Conservation (phyloP, 1,140 invertebrate genomes). For the Chironomus tepperi region DNA sequence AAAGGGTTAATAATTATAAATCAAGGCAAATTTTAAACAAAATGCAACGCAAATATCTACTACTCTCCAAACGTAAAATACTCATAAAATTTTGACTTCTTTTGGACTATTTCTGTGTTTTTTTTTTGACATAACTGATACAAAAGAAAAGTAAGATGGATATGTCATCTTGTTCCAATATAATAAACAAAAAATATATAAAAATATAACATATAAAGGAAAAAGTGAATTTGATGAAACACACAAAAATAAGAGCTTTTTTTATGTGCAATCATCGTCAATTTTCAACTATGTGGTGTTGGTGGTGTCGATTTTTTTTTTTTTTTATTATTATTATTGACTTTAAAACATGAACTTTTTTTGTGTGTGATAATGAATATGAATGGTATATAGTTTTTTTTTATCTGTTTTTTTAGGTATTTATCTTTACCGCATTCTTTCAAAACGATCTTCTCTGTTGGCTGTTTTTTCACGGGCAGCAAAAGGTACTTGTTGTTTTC, state of each 20-base stretch:
- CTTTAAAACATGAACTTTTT: not conserved
- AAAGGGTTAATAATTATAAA: not conserved
- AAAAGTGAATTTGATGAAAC: no score
- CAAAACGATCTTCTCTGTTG: not conserved
- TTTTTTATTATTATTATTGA: not conserved
- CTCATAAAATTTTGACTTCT: no score
- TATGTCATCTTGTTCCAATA: no score
- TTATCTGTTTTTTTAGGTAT: not conserved
- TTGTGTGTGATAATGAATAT: slow-evolving; percentile 8
- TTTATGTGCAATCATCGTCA: no score
- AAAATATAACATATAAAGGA: no score
- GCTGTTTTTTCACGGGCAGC: slow-evolving; percentile 3
- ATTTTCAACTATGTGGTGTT: no score
- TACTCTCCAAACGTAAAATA: not conserved
- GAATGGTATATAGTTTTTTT: not conserved
- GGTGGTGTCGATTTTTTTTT: not conserved
- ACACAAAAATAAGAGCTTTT: no score
- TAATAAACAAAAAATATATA: no score
- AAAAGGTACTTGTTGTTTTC: slow-evolving; percentile 19
- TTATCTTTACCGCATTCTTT: slow-evolving; percentile 19
- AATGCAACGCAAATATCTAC: slow-evolving; percentile 7
- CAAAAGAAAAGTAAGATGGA: no score
- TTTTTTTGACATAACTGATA: no score
- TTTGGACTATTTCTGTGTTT: no score
- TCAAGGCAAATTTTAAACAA: slow-evolving; percentile 13